Evolutionary conservation across 2,888 invertebrate genomes (phyloP).

Genomic region (Megamerina dolium): DNA sequence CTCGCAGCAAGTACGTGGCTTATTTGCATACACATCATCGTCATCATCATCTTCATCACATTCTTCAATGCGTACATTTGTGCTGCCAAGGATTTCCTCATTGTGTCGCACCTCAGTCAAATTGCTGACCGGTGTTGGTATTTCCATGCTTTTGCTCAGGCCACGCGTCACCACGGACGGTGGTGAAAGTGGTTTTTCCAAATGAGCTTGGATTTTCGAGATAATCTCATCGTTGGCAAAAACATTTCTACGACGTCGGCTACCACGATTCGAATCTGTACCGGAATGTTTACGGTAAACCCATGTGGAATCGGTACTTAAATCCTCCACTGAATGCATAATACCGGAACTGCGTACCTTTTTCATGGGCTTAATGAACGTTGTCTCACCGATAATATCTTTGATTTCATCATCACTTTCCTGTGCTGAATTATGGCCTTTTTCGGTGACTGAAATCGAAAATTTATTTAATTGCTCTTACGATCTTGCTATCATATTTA

Average conservation of each 20-base stretch:
- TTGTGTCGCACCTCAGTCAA: slow-evolving; percentile 33
- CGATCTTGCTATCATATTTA: slow-evolving; percentile 36
- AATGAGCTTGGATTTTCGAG: slow-evolving; percentile 44
- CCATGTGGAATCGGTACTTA: slow-evolving; percentile 69
- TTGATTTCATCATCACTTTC: slow-evolving; percentile 54
- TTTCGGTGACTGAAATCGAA: too few species aligned
- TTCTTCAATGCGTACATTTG: slow-evolving; percentile 16
- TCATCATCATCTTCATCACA: slow-evolving; percentile 36
- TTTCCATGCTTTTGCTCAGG: slow-evolving; percentile 50
- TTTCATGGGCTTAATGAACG: slow-evolving; percentile 54
- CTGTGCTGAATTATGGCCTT: slow-evolving; percentile 35
- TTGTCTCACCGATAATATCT: slow-evolving; percentile 54
- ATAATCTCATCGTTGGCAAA: slow-evolving; percentile 48
- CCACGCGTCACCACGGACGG: slow-evolving; percentile 44
- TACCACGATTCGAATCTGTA: slow-evolving; percentile 47
- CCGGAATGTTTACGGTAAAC: slow-evolving; percentile 57
- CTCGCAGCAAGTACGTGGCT: slow-evolving; percentile 44
- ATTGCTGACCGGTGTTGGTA: slow-evolving; percentile 48
- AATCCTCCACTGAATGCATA: slow-evolving; percentile 67
- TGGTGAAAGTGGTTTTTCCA: slow-evolving; percentile 43
- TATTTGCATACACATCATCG: slow-evolving; percentile 37
- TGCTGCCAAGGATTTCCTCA: slow-evolving; percentile 17
- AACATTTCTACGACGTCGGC: slow-evolving; percentile 45
- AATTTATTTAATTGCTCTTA: too few species aligned
- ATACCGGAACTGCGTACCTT: slow-evolving; percentile 66